These are phyloP conservation scores for Apamea crenata DNA, from an alignment of 2,888 invertebrate genomes.

Conservation along the genomic window DNA sequence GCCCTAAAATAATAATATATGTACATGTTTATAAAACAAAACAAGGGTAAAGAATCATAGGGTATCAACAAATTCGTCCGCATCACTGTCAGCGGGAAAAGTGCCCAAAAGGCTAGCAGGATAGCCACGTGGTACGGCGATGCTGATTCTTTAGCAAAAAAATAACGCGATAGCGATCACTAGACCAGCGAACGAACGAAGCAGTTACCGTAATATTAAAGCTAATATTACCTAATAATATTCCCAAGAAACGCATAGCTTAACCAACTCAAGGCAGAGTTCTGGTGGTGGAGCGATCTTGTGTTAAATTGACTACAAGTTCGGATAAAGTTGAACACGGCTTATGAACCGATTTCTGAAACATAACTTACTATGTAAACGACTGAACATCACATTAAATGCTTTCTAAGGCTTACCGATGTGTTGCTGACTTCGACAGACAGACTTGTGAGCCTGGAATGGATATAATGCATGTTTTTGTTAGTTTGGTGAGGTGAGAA, in stretches of 20 bases:
- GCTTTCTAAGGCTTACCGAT: background rate
- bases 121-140: no score
- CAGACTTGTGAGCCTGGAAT: background rate
- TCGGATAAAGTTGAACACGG: conserved; percentile 27
- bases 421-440: background rate
- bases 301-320: conserved; percentile 45
- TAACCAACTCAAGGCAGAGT: no score
- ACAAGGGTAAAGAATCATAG: no score
- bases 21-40: no score
- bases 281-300: conserved; percentile 1
- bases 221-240: background rate
- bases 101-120: no score
- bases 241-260: background rate
- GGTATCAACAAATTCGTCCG: no score
- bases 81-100: no score
- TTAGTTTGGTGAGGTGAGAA: no score
- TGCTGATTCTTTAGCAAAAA: no score
- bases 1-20: no score
- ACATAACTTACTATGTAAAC: background rate
- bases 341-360: conserved; percentile 24
- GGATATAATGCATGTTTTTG: background rate
- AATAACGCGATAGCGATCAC: no score
- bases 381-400: background rate
- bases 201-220: no score
- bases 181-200: accelerated